Percentiles rank a stretch among this genome's conserved stretches.
These are phyloP conservation scores for Leucoraja ocellata DNA, from an alignment of 2,797 vertebrate genomes.

Conservation along the genomic window DNA sequence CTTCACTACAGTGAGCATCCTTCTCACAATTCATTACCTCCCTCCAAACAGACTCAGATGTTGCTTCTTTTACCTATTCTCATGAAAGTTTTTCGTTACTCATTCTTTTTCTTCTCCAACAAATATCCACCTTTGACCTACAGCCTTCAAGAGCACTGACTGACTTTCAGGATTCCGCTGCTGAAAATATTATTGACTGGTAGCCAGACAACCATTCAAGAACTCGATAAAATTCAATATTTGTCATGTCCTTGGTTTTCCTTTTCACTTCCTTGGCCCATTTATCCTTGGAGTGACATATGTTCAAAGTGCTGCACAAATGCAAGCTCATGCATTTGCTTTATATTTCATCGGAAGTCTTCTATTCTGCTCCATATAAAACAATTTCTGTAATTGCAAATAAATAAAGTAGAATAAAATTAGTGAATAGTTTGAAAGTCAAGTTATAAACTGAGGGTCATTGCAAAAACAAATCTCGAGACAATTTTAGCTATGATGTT, in stretches of 20 bases:
- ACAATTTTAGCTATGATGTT: not conserved
- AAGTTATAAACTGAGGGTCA: not conserved
- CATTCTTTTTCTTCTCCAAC: not conserved
- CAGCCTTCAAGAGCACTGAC: not conserved
- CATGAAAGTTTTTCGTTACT: not conserved
- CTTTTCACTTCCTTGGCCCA: not conserved
- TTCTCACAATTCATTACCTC: not conserved
- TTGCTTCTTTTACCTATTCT: not conserved
- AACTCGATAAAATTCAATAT: not conserved
- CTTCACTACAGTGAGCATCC: not conserved
- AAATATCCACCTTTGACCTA: not conserved
- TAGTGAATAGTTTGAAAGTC: too few species aligned
- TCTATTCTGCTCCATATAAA: not conserved
- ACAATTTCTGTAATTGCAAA: not conserved
- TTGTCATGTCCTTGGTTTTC: not conserved
- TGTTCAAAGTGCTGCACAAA: not conserved
- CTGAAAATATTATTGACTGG: not conserved
- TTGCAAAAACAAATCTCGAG: not conserved
- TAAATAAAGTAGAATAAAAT: not conserved
- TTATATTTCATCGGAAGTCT: not conserved
- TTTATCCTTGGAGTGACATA: not conserved
- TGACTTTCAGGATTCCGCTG: not conserved
- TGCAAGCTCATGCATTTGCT: not conserved
- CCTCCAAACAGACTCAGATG: not conserved
- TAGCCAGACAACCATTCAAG: not conserved